Evolutionary conservation across 2,797 vertebrate genomes (phyloP), one percentile per base, ranked within the genome.

Genomic region (Bradypodion pumilum): DNA sequence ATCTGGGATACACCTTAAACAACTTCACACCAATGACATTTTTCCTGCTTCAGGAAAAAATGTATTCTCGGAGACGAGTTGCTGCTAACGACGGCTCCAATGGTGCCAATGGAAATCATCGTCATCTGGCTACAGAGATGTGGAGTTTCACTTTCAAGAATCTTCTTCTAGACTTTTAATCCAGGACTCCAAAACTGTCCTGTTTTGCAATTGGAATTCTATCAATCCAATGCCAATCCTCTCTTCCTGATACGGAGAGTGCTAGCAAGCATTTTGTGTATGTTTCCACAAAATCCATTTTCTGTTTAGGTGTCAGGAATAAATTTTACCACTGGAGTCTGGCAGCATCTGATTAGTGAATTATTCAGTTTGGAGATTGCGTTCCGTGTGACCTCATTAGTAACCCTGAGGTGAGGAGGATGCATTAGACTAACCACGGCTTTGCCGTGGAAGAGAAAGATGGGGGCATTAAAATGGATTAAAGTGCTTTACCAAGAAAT

Each of bases 401-500:
- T 97, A 97, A 97, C 96, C 96, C 94, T 80, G 96, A 95, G 95
- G 96, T 96, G 96, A 97, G 95, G 86, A 85, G 95, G 94, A 95
- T 94, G 95, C 96, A 97, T 97, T 97, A 96, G 95, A 94, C 93
- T 95, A 96, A 97, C 96, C 96, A 92, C 96, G 87, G 86, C 93
- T 83, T 95, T 96, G 95, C 93, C 96, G 93, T 89, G 73, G 93
- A 95, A 94, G 94, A 96, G 93, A 92, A 93, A 94, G 94, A 95
- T 85, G 90, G 93, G 95, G 95, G 94, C 95, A 96, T 94, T 96
- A 95, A 95, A 96, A 95, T 94, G 94, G 96, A 96, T 95, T 95
- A 96, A 96, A 96, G 95, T 96, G 95, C 96, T 96, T 96, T 96
- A 97, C 96, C 96, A 96, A 96, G 95, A 97, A 96, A 93, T 93